phyloP scores from a whole-genome alignment of 2,113 vertebrate species.

The Calypte anna region DNA sequence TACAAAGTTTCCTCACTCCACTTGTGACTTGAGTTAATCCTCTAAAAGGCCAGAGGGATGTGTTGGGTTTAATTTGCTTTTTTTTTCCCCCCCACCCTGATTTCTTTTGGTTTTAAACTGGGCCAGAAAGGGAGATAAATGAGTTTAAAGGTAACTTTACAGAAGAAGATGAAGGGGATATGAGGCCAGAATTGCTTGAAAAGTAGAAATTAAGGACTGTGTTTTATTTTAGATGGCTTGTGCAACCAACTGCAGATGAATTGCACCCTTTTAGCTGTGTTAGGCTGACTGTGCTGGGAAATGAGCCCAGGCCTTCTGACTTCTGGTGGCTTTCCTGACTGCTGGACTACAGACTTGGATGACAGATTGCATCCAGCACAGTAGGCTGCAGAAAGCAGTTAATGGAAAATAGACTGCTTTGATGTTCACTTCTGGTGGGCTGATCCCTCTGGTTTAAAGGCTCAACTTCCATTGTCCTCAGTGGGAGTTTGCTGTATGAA shows the following conservation, averaged over 20 bases:
- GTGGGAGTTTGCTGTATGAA: constrained; percentile 46
- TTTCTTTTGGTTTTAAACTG: background rate
- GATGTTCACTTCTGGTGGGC: constrained; percentile 67
- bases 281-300: constrained; percentile 26
- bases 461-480: constrained; percentile 55
- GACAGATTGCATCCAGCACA: constrained; percentile 69
- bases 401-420: constrained; percentile 63
- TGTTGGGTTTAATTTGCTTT: background rate
- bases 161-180: background rate
- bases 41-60: background rate
- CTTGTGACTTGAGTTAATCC: background rate
- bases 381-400: constrained; percentile 63
- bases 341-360: constrained; percentile 25
- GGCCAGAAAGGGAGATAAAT: background rate
- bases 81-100: background rate
- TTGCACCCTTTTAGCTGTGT: background rate
- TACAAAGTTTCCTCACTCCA: background rate
- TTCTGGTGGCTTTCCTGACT: constrained; percentile 44
- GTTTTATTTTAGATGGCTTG: background rate
- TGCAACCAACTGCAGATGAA: background rate
- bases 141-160: background rate
- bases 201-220: background rate
- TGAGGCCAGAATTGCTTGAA: background rate
- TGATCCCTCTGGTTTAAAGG: constrained; percentile 55
- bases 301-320: constrained; percentile 33